Evolutionary conservation across 2,888 invertebrate genomes (phyloP), one percentile per base, ranked within the genome.

Genomic region (Eutolmus rufibarbis): DNA sequence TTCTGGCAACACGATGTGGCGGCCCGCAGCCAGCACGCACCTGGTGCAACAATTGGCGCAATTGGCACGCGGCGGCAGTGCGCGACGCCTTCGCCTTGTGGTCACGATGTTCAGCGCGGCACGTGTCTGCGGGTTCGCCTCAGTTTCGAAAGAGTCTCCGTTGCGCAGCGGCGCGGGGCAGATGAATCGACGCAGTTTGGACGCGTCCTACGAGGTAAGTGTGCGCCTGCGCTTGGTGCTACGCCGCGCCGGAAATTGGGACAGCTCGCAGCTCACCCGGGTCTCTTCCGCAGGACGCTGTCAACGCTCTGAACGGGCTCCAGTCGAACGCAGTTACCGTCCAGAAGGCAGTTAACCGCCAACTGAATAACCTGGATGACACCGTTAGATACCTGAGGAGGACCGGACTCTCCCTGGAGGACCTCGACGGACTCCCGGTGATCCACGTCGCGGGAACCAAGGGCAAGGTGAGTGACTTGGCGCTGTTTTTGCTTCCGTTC

Each of bases 371-470:
- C 88, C 94, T 93, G 86, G 90, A 92, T 74, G 94, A 94, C 66
- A 95, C 94, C 90, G 91, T 93, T 87, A 94, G 94, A 88, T 96
- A 95, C 92, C 91, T 96, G 86, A 89, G 90, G 84, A 94, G 96
- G 88, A 94, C 94, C 56, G 97, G 96, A 28, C 91, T 97, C 2
- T 92, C 93, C 0, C 88, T 95, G 28, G 93, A 95, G 0, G 94
- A 95, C 89, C 91, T 98, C 87, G 96, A 97, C 90, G 93, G 94
- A 86, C 91, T 98, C 23, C 96, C 97, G 86, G 95, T 98, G 74
- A 98, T 99, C 90, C 99, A 99, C 93, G 96, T 99, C 7, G 95
- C 98, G 88, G 99, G 99, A 12, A 99, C 99, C 1, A 99, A 99
- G 93, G 99, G 99, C 85, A 99, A 99, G 94, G 95, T 94, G 90